These are phyloP conservation scores for Acromyrmex heyeri DNA, from an alignment of 1,140 invertebrate species.

Conservation along the genomic window DNA sequence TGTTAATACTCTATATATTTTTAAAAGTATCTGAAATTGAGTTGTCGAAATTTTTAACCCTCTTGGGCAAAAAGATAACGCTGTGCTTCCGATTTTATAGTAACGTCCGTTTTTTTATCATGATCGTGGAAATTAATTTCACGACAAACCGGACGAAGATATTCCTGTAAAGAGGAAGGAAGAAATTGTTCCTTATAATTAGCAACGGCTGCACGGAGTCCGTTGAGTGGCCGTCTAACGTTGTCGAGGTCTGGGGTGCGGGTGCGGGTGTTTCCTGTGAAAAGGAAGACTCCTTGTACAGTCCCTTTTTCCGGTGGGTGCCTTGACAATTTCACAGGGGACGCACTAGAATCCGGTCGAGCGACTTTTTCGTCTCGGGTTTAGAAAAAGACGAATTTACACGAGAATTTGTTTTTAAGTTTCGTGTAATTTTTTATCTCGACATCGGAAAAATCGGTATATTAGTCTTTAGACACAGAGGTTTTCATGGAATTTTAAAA, in stretches of 20 bases:
- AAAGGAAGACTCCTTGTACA: constrained; percentile 32
- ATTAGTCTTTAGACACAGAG: background rate
- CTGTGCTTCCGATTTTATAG: background rate
- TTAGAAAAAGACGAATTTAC: constrained; percentile 41
- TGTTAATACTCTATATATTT: background rate
- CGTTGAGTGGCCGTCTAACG: constrained; percentile 64
- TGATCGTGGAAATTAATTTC: constrained; percentile 38
- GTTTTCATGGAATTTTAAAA: background rate
- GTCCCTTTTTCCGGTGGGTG: constrained; percentile 69
- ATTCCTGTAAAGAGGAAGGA: constrained; percentile 54
- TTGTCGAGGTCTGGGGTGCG: constrained; percentile 38
- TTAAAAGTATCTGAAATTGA: background rate
- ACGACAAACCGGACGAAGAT: constrained; percentile 38
- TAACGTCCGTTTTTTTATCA: background rate
- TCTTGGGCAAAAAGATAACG: constrained; percentile 3
- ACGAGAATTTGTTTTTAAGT: constrained; percentile 34
- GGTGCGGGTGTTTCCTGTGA: constrained; percentile 66
- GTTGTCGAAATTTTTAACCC: background rate
- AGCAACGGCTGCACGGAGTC: constrained; percentile 53
- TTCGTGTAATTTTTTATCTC: constrained; percentile 17
- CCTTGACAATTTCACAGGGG: constrained; percentile 59
- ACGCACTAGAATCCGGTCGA: constrained; percentile 30
- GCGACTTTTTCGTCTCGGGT: constrained; percentile 39
- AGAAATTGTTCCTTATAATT: constrained; percentile 67
- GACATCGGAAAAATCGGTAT: background rate